Percentiles rank a stretch among this genome's conserved stretches.
Conservation (phyloP, 2,888 invertebrate genomes). For the Myopa tessellatipennis region DNA sequence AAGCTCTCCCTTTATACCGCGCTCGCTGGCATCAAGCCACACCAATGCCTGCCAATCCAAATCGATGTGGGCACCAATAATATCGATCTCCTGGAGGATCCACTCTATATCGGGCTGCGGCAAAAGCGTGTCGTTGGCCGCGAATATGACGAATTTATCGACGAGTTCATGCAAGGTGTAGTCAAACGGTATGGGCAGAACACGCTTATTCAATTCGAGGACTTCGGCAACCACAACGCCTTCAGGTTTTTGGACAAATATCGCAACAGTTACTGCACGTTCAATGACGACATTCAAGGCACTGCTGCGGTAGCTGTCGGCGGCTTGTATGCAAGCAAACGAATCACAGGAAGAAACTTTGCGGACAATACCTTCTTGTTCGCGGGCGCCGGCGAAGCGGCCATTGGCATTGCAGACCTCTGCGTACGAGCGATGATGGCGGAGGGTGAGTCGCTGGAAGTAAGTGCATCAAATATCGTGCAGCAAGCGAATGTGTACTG, state of each 20-base stretch:
- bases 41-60: constrained; percentile 92
- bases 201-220: constrained; percentile 91
- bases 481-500: background rate
- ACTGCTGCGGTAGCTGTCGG: constrained; percentile 96
- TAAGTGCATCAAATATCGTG: constrained; percentile 33
- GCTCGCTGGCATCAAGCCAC: constrained; percentile 95
- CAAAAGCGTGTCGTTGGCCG: constrained; percentile 86
- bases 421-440: constrained; percentile 89
- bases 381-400: constrained; percentile 92
- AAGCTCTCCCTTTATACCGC: constrained; percentile 96
- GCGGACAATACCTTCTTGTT: constrained; percentile 91
- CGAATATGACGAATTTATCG: constrained; percentile 92
- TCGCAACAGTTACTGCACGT: constrained; percentile 91
- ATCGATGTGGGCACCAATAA: constrained; percentile 97
- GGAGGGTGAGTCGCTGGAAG: constrained; percentile 71
- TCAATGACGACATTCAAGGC: constrained; percentile 99
- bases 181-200: constrained; percentile 89
- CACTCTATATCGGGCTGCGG: constrained; percentile 91
- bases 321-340: constrained; percentile 74
- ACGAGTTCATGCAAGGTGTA: constrained; percentile 97
- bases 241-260: constrained; percentile 93
- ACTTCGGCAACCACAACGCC: constrained; percentile 98
- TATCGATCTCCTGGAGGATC: constrained; percentile 88
- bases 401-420: constrained; percentile 92
- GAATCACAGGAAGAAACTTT: constrained; percentile 75